phyloP scores from a whole-genome alignment of 2,113 vertebrate genomes.

The Dendropsophus ebraccatus region DNA sequence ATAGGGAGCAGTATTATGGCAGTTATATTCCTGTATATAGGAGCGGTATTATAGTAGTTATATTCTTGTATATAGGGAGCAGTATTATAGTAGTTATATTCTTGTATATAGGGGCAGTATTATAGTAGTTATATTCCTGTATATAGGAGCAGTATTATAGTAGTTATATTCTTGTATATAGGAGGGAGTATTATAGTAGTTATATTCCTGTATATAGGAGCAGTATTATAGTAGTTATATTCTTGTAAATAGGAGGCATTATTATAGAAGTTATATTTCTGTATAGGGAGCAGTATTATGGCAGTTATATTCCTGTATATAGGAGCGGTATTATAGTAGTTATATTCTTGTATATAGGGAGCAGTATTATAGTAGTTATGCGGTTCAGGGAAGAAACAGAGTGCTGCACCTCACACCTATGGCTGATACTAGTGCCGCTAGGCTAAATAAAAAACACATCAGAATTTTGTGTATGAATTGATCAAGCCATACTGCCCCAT shows the following conservation, averaged over 20 bases:
- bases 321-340: constrained; percentile 2
- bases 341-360: neutral
- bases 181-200: neutral
- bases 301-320: neutral
- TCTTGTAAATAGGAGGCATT: neutral
- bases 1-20: neutral
- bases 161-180: constrained; percentile 6
- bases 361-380: constrained; percentile 5
- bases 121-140: constrained; percentile 3
- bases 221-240: neutral
- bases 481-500: too few species aligned
- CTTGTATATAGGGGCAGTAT: neutral
- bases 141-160: neutral
- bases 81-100: constrained; percentile 6
- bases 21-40: neutral
- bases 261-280: constrained; percentile 3
- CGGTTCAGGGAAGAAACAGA: too few species aligned
- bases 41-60: neutral
- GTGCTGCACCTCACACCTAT: too few species aligned
- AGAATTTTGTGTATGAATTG: too few species aligned
- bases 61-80: too few species aligned
- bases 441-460: too few species aligned
- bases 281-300: neutral
- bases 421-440: too few species aligned
- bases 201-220: neutral